Conservation (phyloP, 2,113 vertebrate species). For the Verasper variegatus region DNA sequence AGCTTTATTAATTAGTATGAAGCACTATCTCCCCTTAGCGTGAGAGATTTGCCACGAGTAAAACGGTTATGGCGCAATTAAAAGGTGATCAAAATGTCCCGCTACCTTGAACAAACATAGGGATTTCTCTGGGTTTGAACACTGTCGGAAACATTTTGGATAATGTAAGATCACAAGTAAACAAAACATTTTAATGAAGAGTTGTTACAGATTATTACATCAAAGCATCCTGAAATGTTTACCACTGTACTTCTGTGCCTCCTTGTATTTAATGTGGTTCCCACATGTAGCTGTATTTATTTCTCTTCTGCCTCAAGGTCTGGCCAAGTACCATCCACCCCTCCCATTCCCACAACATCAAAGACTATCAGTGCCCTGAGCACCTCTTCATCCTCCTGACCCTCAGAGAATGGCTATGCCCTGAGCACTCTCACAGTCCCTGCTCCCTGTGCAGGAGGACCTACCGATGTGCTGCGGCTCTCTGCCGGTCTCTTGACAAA, state of each 20-base stretch:
- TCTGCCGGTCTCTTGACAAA: constrained; percentile 25
- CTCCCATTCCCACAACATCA: constrained; percentile 31
- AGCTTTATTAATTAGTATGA: constrained; percentile 16
- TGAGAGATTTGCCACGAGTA: background rate
- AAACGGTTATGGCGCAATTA: too few species aligned
- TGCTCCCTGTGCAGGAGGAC: background rate
- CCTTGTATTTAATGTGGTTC: constrained; percentile 1
- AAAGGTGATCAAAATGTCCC: too few species aligned
- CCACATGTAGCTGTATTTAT: constrained; percentile 22
- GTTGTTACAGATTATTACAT: too few species aligned
- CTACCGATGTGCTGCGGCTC: constrained; percentile 9
- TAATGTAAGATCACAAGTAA: too few species aligned
- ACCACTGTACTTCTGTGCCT: background rate
- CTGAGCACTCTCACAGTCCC: constrained; percentile 19
- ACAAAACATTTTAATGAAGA: too few species aligned
- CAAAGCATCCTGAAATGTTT: too few species aligned
- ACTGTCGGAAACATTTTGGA: too few species aligned
- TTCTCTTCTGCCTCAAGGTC: constrained; percentile 8
- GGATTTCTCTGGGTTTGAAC: too few species aligned
- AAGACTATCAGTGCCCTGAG: constrained; percentile 43
- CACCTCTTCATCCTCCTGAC: constrained; percentile 43
- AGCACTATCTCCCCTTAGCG: constrained; percentile 1
- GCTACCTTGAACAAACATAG: too few species aligned
- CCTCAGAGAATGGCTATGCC: constrained; percentile 19
- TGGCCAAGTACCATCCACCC: constrained; percentile 11